Evolutionary conservation across 2,113 vertebrate genomes (phyloP).

Genomic region (Mirounga angustirostris): DNA sequence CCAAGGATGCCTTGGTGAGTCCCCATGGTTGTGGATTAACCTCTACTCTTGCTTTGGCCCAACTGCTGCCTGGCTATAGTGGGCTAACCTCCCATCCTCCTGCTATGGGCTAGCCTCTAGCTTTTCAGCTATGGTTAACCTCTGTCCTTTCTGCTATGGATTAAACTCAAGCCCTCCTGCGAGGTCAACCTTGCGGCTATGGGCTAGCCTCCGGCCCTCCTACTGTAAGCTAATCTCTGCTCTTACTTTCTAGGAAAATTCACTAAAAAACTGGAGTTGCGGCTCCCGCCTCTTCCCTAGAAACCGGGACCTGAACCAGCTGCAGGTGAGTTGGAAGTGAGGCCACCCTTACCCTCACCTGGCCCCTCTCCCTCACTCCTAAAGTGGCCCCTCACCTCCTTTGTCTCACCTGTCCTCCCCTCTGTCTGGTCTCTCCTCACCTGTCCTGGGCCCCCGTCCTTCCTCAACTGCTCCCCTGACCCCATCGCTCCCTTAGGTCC

Average conservation of each 20-base stretch:
- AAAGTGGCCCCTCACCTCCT: not conserved
- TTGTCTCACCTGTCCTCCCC: not conserved
- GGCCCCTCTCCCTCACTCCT: not conserved
- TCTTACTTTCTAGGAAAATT: constrained; percentile 57
- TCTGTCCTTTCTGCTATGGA: not conserved
- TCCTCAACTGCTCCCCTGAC: not conserved
- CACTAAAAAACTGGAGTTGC: not conserved
- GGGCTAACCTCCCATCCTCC: not conserved
- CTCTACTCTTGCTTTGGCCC: not conserved
- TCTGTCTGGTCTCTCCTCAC: not conserved
- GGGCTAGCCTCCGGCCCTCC: not conserved
- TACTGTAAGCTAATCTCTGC: not conserved
- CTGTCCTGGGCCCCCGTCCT: not conserved
- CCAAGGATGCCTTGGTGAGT: constrained; percentile 78
- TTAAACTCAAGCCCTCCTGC: not conserved
- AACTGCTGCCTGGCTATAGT: not conserved
- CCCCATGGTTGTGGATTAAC: accelerated
- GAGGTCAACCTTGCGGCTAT: not conserved
- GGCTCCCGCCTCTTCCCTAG: not conserved
- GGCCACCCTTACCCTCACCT: too few species aligned
- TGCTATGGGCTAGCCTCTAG: not conserved
- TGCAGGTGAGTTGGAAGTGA: not conserved
- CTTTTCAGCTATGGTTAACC: not conserved
- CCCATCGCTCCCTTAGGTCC: not conserved
- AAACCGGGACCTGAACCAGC: not conserved